phyloP scores from a whole-genome alignment of 2,888 invertebrate species.

The Fragum whitleyi region DNA sequence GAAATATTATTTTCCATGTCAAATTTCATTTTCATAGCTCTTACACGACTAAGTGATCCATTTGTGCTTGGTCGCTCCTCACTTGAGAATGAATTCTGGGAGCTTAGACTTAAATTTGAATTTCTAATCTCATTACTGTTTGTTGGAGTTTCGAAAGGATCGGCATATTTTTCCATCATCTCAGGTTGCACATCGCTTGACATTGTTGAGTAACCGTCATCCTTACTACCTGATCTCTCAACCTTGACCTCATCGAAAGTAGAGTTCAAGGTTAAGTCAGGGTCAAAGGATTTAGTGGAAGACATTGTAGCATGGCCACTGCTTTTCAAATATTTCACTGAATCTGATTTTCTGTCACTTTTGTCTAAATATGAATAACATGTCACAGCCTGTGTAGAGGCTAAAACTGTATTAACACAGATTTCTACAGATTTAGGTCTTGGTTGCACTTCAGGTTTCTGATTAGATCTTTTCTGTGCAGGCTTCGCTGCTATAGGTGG shows the following conservation, averaged over 20 bases:
- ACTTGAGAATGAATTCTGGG: slow-evolving; percentile 70
- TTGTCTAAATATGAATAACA: slow-evolving; percentile 37
- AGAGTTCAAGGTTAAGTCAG: slow-evolving; percentile 40
- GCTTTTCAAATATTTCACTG: slow-evolving; percentile 35
- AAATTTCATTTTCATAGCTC: slow-evolving; percentile 73
- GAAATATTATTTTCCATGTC: slow-evolving; percentile 71
- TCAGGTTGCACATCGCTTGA: slow-evolving; percentile 81
- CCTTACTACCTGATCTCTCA: slow-evolving; percentile 80
- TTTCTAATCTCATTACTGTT: slow-evolving; percentile 70
- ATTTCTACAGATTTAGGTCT: slow-evolving; percentile 62
- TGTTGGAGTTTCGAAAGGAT: slow-evolving; percentile 71
- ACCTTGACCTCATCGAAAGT: slow-evolving; percentile 68
- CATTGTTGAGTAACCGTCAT: slow-evolving; percentile 83
- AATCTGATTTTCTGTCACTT: slow-evolving; percentile 33
- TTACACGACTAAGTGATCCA: slow-evolving; percentile 71
- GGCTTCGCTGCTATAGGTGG: slow-evolving; percentile 71
- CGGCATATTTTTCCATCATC: slow-evolving; percentile 75
- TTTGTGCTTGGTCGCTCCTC: slow-evolving; percentile 68
- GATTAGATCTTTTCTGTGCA: slow-evolving; percentile 24
- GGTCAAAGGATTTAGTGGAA: slow-evolving; percentile 41
- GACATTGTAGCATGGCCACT: slow-evolving; percentile 20
- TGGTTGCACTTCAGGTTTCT: slow-evolving; percentile 20
- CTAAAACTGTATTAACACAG: slow-evolving; percentile 55
- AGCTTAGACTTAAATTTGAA: slow-evolving; percentile 70
- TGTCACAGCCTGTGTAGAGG: slow-evolving; percentile 26